Percentiles rank a stretch among this genome's conserved stretches.
phyloP scores from a whole-genome alignment of 2,888 invertebrate species.

The Microctonus hyperodae region DNA sequence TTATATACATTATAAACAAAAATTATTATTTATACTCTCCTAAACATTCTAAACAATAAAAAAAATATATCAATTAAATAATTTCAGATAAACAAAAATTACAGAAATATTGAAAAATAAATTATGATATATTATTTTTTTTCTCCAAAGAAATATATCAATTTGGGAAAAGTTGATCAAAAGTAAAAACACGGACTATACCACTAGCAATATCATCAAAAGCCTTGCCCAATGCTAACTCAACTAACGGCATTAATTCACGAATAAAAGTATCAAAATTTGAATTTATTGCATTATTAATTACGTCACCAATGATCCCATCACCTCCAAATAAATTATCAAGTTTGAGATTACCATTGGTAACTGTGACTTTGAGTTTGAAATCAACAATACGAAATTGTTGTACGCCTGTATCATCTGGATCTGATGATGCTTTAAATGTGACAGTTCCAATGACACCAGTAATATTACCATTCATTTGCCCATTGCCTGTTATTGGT shows the following conservation, averaged over 20 bases:
- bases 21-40: background rate
- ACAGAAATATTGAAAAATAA: background rate
- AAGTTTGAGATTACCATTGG: conserved; percentile 67
- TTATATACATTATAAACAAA: no score
- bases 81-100: background rate
- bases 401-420: conserved; percentile 62
- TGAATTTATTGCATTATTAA: conserved; percentile 69
- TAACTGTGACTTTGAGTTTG: conserved; percentile 64
- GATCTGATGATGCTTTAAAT: conserved; percentile 57
- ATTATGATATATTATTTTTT: background rate
- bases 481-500: conserved; percentile 69
- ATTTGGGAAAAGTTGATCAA: conserved; percentile 67
- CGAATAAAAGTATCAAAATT: conserved; percentile 69
- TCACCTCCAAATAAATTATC: conserved; percentile 72
- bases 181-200: conserved; percentile 66
- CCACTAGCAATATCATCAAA: conserved; percentile 67
- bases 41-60: background rate
- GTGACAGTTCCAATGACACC: conserved; percentile 66
- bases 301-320: conserved; percentile 67
- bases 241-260: conserved; percentile 68
- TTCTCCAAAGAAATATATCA: background rate
- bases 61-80: background rate
- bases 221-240: conserved; percentile 65
- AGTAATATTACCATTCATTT: conserved; percentile 68
- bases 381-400: conserved; percentile 67